A percentile compares a stretch with the other conserved stretches of the same genome.
Conservation (phyloP, 1,140 invertebrate species). For the Araneus ventricosus region DNA sequence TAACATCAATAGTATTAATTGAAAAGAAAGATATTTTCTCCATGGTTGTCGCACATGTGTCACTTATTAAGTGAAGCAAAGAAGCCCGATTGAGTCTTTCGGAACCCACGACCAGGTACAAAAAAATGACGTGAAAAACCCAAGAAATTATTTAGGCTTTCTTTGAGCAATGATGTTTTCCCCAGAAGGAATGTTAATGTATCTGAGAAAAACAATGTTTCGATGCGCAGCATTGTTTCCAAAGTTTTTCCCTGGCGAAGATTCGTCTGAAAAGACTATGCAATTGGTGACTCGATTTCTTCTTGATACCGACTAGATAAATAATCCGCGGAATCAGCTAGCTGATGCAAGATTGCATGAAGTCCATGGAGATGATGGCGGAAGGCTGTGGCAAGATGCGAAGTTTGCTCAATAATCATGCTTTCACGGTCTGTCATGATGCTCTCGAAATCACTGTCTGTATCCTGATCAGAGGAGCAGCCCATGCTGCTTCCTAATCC, state of each 20-base stretch:
- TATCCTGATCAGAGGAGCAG: slow-evolving; percentile 72
- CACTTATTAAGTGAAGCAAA: background rate
- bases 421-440: slow-evolving; percentile 74
- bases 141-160: background rate
- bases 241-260: background rate
- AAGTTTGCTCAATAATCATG: slow-evolving; percentile 79
- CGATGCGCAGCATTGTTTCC: slow-evolving; percentile 12
- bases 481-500: slow-evolving; percentile 74
- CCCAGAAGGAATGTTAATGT: background rate
- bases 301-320: slow-evolving; percentile 91
- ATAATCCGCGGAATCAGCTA: slow-evolving; percentile 90
- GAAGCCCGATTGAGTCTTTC: background rate
- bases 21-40: background rate
- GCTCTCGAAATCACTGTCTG: slow-evolving; percentile 76
- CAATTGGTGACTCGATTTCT: slow-evolving; percentile 83
- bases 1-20: background rate
- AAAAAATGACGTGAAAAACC: background rate
- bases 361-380: slow-evolving; percentile 88
- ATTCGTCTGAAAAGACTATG: background rate
- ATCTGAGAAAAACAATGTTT: slow-evolving; percentile 3
- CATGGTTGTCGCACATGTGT: background rate
- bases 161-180: slow-evolving; percentile 10
- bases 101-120: slow-evolving; percentile 4
- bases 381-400: slow-evolving; percentile 84
- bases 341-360: slow-evolving; percentile 87